phyloP scores from a whole-genome alignment of 2,888 invertebrate species.

The Phlogophora meticulosa region DNA sequence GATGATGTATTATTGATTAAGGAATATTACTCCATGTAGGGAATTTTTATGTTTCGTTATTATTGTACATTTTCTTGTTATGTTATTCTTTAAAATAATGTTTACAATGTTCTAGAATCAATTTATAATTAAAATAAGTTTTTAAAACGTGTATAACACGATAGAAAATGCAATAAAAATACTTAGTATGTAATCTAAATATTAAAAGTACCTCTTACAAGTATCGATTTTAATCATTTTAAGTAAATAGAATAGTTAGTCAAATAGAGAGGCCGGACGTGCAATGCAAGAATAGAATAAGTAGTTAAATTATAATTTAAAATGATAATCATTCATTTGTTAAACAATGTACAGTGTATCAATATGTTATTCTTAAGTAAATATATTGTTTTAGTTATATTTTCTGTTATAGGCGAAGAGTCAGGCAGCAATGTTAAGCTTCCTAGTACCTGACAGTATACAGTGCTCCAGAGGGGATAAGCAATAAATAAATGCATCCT shows the following conservation, averaged over 20 bases:
- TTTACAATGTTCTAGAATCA: constrained; percentile 28
- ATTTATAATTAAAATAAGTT: constrained; percentile 14
- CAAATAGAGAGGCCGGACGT: constrained; percentile 84
- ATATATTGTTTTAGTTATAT: constrained; percentile 56
- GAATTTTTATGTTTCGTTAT: constrained; percentile 1
- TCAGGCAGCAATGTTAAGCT: constrained; percentile 87
- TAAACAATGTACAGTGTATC: constrained; percentile 61
- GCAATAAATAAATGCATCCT: constrained; percentile 59
- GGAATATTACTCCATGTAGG: constrained; percentile 3
- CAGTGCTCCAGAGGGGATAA: constrained; percentile 84
- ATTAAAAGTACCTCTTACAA: constrained; percentile 58
- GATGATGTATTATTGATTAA: no score
- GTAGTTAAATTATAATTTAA: constrained; percentile 51
- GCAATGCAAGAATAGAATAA: constrained; percentile 88
- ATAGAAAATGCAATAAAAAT: constrained; percentile 35
- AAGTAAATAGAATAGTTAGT: constrained; percentile 55
- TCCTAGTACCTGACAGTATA: constrained; percentile 90
- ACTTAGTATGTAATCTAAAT: constrained; percentile 25
- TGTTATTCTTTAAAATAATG: constrained; percentile 18
- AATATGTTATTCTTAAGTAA: constrained; percentile 45
- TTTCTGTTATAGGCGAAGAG: constrained; percentile 73
- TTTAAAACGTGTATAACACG: constrained; percentile 52
- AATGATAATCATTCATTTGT: constrained; percentile 51
- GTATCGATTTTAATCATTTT: constrained; percentile 63
- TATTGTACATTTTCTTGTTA: constrained; percentile 19